Conservation (phyloP, 2,888 invertebrate species). For the Anaspis maculata region DNA sequence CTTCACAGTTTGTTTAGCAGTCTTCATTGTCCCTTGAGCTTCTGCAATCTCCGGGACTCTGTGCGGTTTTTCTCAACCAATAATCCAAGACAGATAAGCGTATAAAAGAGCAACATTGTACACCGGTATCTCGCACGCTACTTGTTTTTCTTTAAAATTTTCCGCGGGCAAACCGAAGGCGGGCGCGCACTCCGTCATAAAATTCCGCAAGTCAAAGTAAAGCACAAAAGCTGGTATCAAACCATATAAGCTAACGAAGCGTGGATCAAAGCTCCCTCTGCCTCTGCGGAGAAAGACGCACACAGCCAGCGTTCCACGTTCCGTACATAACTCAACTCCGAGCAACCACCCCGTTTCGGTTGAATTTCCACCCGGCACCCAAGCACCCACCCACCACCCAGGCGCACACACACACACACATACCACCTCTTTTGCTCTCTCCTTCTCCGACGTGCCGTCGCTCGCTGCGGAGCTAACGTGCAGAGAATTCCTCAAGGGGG, state of each 20-base stretch:
- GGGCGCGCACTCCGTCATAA: slow-evolving; percentile 14
- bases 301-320: slow-evolving; percentile 21
- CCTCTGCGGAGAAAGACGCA: slow-evolving; percentile 7
- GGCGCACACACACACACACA: no score
- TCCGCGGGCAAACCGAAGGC: not conserved
- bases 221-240: slow-evolving; percentile 24
- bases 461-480: no score
- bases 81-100: no score
- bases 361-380: slow-evolving; percentile 7
- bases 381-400: no score
- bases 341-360: not conserved
- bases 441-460: not conserved
- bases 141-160: not conserved
- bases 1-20: no score
- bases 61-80: not conserved
- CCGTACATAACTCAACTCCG: slow-evolving; percentile 26
- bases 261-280: slow-evolving; percentile 14
- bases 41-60: not conserved
- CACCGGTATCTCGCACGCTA: no score
- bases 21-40: not conserved
- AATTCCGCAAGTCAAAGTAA: slow-evolving; percentile 21
- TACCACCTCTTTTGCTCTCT: no score
- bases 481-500: no score
- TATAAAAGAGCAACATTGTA: no score
- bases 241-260: slow-evolving; percentile 22